Base-by-base conservation (phyloP, 1,140 invertebrate genomes). In the Panagrolaimus sp. region DNA sequence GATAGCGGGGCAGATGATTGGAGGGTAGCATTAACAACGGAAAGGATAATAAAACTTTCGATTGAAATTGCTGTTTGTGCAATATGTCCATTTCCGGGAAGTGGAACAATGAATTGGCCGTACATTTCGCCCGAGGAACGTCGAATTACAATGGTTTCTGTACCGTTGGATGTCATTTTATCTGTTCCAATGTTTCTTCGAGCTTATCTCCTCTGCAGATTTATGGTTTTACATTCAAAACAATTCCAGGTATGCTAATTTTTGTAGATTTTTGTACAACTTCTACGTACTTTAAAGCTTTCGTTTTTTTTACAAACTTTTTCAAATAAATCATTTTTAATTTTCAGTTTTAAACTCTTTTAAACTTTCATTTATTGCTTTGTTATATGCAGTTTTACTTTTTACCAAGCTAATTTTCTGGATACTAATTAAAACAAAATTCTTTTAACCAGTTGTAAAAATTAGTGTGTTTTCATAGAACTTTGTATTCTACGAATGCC, bases 181-280 rank as follows among this genome's bases (percentile, higher is more conserved):
- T 97, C 95, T 79, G 87, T 99, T 83, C 96, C 96, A 76, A 99
- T 98, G 96, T 99, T 98, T 88, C 89, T 98, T 83, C 89, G 96
- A 81, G 90, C 98, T 76, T 99, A 99, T 87, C 89, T 99, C 83
- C 96, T 99, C 84, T 97, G 94, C 86, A 89, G 96, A 78, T 96
- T 98, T 75, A 98, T 99, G 95, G 88, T 99, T 77, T 88, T 99
- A 76, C 96, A 99, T 87, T 95, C 92, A 84, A 97, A 97, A 88
- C 88, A 99, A 69, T 99, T 98, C 87, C 81, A 83, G 69, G 80
- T 83, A 67, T 26, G 17, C n/a, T 44, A 44, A 44, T 38, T 26
- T 8, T 48, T 24, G 48, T 24, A 52, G 0, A 12, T 63, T 28
- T 24, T n/a, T 6, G n/a, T n/a, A n/a, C n/a, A n/a, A n/a, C n/a